phyloP scores from a whole-genome alignment of 2,797 vertebrate genomes.

The Acipenser ruthenus region DNA sequence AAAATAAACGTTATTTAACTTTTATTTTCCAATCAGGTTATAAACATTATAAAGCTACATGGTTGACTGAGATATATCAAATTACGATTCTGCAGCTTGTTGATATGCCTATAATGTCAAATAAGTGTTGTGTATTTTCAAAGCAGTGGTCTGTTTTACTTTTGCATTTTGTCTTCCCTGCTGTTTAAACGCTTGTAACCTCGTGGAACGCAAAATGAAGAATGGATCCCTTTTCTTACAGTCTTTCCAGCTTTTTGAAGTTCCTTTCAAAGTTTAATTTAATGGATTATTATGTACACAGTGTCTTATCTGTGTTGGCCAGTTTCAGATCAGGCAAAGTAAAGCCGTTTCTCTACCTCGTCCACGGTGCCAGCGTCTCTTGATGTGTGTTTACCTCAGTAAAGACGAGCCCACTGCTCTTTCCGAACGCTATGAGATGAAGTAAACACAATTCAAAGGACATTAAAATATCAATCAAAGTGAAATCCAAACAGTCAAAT shows the following conservation, averaged over 20 bases:
- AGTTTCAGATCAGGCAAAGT: conserved; percentile 52
- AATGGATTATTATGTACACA: conserved; percentile 46
- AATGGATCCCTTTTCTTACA: no score
- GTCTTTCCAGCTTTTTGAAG: neutral
- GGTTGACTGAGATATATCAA: no score
- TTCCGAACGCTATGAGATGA: conserved; percentile 51
- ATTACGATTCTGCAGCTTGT: no score
- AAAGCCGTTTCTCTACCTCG: conserved; percentile 47
- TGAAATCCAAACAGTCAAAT: conserved; percentile 56
- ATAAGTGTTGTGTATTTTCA: no score
- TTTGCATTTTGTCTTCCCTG: no score
- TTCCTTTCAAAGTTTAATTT: conserved; percentile 20
- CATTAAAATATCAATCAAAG: conserved; percentile 66
- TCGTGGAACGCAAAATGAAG: no score
- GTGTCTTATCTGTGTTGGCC: conserved; percentile 42
- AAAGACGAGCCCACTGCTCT: conserved; percentile 66
- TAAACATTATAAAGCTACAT: no score
- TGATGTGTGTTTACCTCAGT: conserved; percentile 57
- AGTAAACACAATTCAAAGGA: conserved; percentile 60
- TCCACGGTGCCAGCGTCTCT: conserved; percentile 51
- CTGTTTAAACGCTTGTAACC: no score
- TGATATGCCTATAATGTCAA: no score
- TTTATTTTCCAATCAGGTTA: no score
- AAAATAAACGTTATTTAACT: no score
- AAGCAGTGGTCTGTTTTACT: no score